These are phyloP conservation scores for Cephus runcator DNA, from an alignment of 2,888 invertebrate species.

Conservation along the genomic window DNA sequence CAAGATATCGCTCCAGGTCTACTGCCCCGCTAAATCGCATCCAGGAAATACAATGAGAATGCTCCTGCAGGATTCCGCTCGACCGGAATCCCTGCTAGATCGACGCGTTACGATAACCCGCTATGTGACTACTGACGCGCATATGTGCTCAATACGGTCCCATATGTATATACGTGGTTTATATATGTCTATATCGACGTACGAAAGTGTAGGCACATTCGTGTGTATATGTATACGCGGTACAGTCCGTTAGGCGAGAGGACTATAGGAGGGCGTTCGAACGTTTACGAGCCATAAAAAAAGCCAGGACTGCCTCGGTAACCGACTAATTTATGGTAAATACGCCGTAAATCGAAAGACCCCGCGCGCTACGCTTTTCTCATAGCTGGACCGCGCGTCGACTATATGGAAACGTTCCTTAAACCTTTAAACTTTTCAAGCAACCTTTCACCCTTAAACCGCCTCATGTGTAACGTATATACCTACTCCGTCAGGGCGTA, in stretches of 20 bases:
- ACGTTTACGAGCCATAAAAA: constrained; percentile 11
- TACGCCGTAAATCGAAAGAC: constrained; percentile 6
- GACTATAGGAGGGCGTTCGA: not conserved
- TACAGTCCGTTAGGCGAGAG: not conserved
- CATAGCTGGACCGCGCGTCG: not conserved
- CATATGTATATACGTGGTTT: not conserved
- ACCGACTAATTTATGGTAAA: constrained; percentile 21
- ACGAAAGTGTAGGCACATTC: not conserved
- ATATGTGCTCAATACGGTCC: not conserved
- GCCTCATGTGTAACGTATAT: not conserved
- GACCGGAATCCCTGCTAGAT: not conserved
- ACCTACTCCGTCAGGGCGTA: not conserved
- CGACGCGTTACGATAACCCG: not conserved
- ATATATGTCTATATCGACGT: not conserved
- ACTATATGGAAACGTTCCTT: not conserved
- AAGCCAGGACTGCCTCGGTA: not conserved
- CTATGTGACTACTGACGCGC: not conserved
- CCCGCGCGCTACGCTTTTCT: constrained; percentile 6
- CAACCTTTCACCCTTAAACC: not conserved
- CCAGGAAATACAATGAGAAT: not conserved
- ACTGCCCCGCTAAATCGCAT: not conserved
- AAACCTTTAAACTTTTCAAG: not conserved
- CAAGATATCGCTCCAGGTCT: not conserved
- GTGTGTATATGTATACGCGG: not conserved
- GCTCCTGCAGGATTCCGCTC: not conserved